A percentile compares a stretch with the other conserved stretches of the same genome.
phyloP scores from a whole-genome alignment of 2,797 vertebrate genomes.

The Hephaestus fuliginosus region DNA sequence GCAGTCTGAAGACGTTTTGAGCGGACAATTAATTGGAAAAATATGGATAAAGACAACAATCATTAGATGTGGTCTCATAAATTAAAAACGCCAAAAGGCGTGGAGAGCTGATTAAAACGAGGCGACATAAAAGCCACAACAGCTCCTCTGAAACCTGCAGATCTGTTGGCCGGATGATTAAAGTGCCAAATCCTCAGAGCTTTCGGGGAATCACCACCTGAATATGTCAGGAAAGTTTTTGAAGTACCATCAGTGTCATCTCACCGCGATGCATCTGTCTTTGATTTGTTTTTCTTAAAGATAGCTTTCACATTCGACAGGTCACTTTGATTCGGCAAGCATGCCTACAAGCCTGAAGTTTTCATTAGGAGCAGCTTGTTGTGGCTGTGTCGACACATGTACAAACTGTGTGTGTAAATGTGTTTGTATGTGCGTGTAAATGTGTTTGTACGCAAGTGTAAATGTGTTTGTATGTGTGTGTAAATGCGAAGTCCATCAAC shows the following conservation, averaged over 20 bases:
- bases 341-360: neutral
- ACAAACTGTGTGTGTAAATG: neutral
- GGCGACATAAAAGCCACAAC: constrained; percentile 3
- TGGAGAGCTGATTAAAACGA: neutral
- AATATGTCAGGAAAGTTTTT: constrained; percentile 25
- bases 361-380: constrained; percentile 14
- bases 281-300: constrained; percentile 38
- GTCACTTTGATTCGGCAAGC: constrained; percentile 41
- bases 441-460: neutral
- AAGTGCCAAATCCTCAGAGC: constrained; percentile 13
- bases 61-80: neutral
- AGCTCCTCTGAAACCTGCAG: constrained; percentile 6
- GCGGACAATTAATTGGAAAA: neutral
- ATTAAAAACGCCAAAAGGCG: neutral
- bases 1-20: neutral
- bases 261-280: constrained; percentile 7
- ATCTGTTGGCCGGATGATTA: constrained; percentile 27
- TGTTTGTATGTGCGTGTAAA: no score
- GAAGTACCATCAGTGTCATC: constrained; percentile 24
- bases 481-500: constrained; percentile 45
- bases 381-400: constrained; percentile 6
- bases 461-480: no score
- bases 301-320: constrained; percentile 9
- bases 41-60: neutral
- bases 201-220: constrained; percentile 34